Evolutionary conservation across 2,113 vertebrate species (phyloP).

Genomic region (Tragelaphus scriptus): DNA sequence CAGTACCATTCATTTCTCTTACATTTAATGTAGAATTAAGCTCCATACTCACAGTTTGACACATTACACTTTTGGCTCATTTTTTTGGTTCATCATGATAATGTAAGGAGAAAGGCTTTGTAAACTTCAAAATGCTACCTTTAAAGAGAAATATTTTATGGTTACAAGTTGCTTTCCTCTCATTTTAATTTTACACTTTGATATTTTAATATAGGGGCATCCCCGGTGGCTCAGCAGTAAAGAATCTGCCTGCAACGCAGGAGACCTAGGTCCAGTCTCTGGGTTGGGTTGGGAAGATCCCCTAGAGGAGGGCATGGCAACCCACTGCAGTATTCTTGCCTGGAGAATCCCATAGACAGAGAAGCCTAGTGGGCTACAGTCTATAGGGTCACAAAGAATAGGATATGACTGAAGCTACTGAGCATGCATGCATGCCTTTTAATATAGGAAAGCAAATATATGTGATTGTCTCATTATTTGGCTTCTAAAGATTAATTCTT

Average conservation of each 20-base stretch:
- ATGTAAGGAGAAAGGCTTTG: background rate
- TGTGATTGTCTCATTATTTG: background rate
- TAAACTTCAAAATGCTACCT: background rate
- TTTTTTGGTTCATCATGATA: background rate
- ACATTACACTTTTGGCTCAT: background rate
- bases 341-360: background rate
- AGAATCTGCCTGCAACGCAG: background rate
- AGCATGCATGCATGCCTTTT: background rate
- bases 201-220: background rate
- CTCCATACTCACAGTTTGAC: background rate
- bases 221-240: background rate
- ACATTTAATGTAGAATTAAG: background rate
- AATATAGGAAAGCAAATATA: background rate
- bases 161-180: background rate
- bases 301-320: background rate
- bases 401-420: background rate
- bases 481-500: background rate
- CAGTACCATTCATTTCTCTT: background rate
- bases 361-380: background rate
- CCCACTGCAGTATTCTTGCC: background rate
- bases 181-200: slow-evolving; percentile 5
- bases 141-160: background rate
- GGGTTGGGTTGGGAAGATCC: background rate
- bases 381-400: background rate
- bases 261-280: background rate